Percentiles rank a stretch among this genome's conserved stretches.
These are phyloP conservation scores for Laterallus jamaicensis DNA, from an alignment of 2,113 vertebrate genomes.

Conservation along the genomic window DNA sequence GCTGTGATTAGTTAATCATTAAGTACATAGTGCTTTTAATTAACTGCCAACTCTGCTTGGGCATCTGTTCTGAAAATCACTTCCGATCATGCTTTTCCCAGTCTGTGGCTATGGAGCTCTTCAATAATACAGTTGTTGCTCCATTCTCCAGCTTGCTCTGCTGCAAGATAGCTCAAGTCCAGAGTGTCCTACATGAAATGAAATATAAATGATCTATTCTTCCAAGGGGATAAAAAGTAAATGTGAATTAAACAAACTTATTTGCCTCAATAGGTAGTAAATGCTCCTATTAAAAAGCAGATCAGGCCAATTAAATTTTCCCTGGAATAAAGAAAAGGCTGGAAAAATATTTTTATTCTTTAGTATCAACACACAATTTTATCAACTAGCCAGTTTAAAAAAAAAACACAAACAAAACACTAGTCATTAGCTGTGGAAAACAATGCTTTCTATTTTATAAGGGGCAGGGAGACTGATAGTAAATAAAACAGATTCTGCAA, in stretches of 20 bases:
- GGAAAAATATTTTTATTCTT: not conserved
- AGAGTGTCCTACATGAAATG: conserved; percentile 19
- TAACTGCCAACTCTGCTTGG: conserved; percentile 75
- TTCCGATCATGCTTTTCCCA: conserved; percentile 56
- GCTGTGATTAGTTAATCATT: conserved; percentile 83
- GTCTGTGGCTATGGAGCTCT: conserved; percentile 46
- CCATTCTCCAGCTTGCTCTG: not conserved
- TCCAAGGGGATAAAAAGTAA: conserved; percentile 27
- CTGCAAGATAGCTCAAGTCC: conserved; percentile 38
- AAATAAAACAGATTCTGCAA: not conserved
- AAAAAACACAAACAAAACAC: not conserved
- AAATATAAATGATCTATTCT: conserved; percentile 30
- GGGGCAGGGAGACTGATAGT: not conserved
- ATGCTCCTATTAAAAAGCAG: not conserved
- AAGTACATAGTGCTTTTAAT: conserved; percentile 79
- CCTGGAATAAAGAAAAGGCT: not conserved
- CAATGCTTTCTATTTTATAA: not conserved
- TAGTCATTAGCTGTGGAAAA: not conserved
- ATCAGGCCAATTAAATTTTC: not conserved
- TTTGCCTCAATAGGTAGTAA: conserved; percentile 45
- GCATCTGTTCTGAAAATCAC: conserved; percentile 76
- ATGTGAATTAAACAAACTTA: conserved; percentile 31
- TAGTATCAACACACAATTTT: not conserved
- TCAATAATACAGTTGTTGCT: conserved; percentile 29
- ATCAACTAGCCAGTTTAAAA: not conserved